Evolutionary conservation across 2,888 invertebrate species (phyloP), one percentile per base, ranked within the genome.

Genomic region (Unio pictorum): DNA sequence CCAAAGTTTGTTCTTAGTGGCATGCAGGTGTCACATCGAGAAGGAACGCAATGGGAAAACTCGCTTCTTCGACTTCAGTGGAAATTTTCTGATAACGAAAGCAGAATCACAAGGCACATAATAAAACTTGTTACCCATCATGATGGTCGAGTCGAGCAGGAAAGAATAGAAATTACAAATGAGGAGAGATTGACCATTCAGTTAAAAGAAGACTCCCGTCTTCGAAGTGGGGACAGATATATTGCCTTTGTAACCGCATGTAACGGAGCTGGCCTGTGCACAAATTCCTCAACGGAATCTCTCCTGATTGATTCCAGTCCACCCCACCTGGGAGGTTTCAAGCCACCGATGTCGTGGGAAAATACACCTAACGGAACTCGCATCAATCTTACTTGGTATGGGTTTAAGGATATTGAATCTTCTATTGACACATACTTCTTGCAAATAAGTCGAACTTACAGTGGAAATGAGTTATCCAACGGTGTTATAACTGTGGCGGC

Each of bases 271-370:
- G 72, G 71, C 3, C 72, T 74, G 11, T 84, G 84, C 69, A 64
- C 72, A 11, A 67, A 75, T 7, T 70, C 66, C 23, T 28, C 55
- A 20, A 78, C 73, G 57, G 26, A 71, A 28, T 67, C 70, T 28
- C 26, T 81, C 1, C 55, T 78, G 15, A 73, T 84, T 34, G 82
- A 84, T 69, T 76, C 78, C 17, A 73, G 80, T 7, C 81, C 84
- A 0, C 84, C 84, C 8, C 76, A 77, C 34, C 20, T 76, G 1
- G 82, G 81, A n/a, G 80, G 79, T n/a, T 79, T 80, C 28, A 74
- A 71, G 34, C 68, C 67, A n/a, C 73, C 74, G 45, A 45, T 79
- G 59, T 58, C 65, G 23, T 81, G 79, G 79, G 54, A 28, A 20
- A 45, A 61, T 5, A 30, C 60, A 54, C 23, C 56, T 15, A n/a